These are phyloP conservation scores for Alaudala cheleensis DNA, from an alignment of 2,113 vertebrate genomes.

Conservation along the genomic window DNA sequence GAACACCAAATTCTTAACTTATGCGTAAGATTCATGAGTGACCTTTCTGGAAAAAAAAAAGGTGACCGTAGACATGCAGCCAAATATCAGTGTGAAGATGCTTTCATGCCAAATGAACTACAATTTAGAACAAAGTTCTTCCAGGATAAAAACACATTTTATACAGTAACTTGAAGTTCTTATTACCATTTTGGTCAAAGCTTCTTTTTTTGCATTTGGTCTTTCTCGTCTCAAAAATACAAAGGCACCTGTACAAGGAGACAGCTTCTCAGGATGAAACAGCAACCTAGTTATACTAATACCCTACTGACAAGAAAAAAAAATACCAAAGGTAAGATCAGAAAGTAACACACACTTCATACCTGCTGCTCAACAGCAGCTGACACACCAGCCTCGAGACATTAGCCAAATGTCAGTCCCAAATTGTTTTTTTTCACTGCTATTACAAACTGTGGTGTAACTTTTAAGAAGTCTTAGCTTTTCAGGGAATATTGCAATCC, in stretches of 20 bases:
- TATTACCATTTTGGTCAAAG: slow-evolving; percentile 64
- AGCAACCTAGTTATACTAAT: slow-evolving; percentile 31
- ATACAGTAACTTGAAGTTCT: slow-evolving; percentile 32
- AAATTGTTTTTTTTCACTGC: not conserved
- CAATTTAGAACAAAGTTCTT: not conserved
- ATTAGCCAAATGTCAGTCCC: not conserved
- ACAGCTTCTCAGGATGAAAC: slow-evolving; percentile 52
- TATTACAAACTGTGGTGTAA: not conserved
- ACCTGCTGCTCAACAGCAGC: not conserved
- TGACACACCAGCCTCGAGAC: not conserved
- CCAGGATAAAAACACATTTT: slow-evolving; percentile 27
- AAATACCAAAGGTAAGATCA: not conserved
- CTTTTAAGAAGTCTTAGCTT: not conserved
- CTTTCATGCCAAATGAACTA: slow-evolving; percentile 47
- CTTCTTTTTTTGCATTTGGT: slow-evolving; percentile 56
- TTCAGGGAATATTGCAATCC: not conserved
- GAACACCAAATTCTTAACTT: not conserved
- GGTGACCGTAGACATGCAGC: slow-evolving; percentile 37
- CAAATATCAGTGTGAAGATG: slow-evolving; percentile 43
- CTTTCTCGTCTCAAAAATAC: slow-evolving; percentile 60
- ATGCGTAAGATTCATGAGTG: not conserved
- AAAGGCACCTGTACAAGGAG: slow-evolving; percentile 58
- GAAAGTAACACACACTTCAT: not conserved
- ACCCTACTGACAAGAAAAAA: not conserved
- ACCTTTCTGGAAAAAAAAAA: slow-evolving; percentile 38